Percentiles rank a stretch among this genome's conserved stretches.
Evolutionary conservation across 2,797 vertebrate species (phyloP).

Genomic region (Galago senegalensis): DNA sequence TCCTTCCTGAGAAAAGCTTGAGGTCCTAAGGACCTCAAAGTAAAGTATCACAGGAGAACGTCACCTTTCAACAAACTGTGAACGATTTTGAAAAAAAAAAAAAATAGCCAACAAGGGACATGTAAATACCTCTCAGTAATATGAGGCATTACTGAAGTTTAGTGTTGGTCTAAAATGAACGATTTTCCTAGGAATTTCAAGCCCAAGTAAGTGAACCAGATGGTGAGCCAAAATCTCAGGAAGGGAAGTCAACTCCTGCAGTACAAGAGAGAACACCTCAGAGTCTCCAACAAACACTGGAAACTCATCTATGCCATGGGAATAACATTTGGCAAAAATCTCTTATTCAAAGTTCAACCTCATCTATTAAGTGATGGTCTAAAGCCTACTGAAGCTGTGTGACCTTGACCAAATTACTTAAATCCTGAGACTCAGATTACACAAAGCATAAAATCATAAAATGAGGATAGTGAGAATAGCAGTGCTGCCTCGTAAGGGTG

Average conservation of each 20-base stretch:
- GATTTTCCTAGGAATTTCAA: not conserved
- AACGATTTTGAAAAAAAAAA: not conserved
- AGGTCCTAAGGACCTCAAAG: not conserved
- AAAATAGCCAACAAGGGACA: not conserved
- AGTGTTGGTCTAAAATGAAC: not conserved
- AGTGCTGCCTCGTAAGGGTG: too few relatives aligned
- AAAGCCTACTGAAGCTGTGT: not conserved
- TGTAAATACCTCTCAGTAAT: not conserved
- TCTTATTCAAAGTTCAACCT: not conserved
- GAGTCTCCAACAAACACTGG: not conserved
- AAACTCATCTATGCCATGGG: accelerated
- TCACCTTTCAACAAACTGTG: constrained; percentile 50
- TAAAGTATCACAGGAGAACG: not conserved
- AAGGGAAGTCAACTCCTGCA: not conserved
- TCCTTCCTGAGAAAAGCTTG: constrained; percentile 57
- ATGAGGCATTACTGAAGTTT: not conserved
- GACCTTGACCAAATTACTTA: not conserved
- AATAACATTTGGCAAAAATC: not conserved
- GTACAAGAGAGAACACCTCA: not conserved
- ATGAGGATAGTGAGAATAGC: too few relatives aligned
- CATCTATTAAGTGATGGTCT: not conserved
- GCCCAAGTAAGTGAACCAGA: not conserved
- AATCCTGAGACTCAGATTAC: not conserved
- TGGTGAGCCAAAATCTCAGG: not conserved
- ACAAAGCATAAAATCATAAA: too few relatives aligned